Conservation (phyloP, 2,797 vertebrate species). For the Pipistrellus nathusii region DNA sequence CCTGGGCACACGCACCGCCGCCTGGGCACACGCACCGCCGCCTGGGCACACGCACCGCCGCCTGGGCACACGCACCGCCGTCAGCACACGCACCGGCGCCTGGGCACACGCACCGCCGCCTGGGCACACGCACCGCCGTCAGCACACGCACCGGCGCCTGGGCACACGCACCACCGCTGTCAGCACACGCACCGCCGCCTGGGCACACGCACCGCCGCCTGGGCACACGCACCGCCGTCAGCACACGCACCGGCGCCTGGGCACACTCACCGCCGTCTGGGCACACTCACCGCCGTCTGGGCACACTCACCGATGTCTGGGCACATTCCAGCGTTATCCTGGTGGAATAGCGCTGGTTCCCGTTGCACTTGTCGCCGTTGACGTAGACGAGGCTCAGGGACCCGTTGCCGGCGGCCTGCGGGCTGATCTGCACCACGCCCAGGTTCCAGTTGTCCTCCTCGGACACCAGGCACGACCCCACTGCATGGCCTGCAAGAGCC, state of each 20-base stretch:
- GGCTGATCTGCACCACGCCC: constrained; percentile 94
- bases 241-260: constrained; percentile 88
- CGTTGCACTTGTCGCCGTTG: constrained; percentile 92
- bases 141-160: constrained; percentile 85
- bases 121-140: constrained; percentile 88
- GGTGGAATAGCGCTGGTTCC: constrained; percentile 91
- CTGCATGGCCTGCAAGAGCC: constrained; percentile 88
- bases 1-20: neutral
- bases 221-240: constrained; percentile 91
- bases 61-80: constrained; percentile 89
- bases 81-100: constrained; percentile 85
- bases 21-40: constrained; percentile 90
- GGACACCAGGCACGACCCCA: constrained; percentile 92
- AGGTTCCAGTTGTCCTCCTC: constrained; percentile 88
- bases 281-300: constrained; percentile 86
- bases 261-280: constrained; percentile 83
- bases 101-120: constrained; percentile 83
- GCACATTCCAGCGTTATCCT: constrained; percentile 95
- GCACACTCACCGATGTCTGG: constrained; percentile 83
- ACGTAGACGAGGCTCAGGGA: constrained; percentile 94
- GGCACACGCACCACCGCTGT: constrained; percentile 84
- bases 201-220: constrained; percentile 71
- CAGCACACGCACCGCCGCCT: constrained; percentile 87
- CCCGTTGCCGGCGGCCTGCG: constrained; percentile 91
- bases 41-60: constrained; percentile 47